Conservation (phyloP, 2,797 vertebrate species). For the Halcyon chelicuti region DNA sequence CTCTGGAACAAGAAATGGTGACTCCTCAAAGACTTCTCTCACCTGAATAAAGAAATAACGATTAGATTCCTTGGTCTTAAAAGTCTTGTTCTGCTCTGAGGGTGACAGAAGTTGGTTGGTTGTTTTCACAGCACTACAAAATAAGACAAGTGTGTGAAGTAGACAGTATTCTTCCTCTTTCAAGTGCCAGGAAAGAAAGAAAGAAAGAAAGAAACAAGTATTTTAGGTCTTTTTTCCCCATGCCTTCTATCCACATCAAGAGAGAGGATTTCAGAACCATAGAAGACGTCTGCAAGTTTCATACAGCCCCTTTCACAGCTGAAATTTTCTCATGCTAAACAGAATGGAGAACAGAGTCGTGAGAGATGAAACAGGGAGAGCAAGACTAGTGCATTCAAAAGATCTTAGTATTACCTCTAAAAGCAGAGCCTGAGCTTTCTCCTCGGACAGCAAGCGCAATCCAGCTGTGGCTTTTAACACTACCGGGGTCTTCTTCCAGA, state of each 20-base stretch:
- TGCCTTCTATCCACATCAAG: background rate
- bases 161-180: background rate
- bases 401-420: conserved; percentile 82
- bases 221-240: background rate
- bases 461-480: conserved; percentile 96
- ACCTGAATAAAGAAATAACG: conserved; percentile 79
- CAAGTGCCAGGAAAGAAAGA: background rate
- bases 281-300: background rate
- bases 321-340: background rate
- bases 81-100: background rate
- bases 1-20: conserved; percentile 93
- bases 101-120: background rate
- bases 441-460: conserved; percentile 89
- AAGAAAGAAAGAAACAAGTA: background rate
- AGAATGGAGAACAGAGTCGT: background rate
- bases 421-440: conserved; percentile 90
- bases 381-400: background rate
- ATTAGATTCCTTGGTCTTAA: background rate
- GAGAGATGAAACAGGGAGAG: background rate
- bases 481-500: conserved; percentile 93
- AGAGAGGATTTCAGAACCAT: background rate
- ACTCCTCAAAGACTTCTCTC: conserved; percentile 88
- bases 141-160: background rate
- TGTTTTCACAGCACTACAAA: background rate
- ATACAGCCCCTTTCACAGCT: background rate